phyloP scores from a whole-genome alignment of 2,113 vertebrate species.

The Notechis scutatus region DNA sequence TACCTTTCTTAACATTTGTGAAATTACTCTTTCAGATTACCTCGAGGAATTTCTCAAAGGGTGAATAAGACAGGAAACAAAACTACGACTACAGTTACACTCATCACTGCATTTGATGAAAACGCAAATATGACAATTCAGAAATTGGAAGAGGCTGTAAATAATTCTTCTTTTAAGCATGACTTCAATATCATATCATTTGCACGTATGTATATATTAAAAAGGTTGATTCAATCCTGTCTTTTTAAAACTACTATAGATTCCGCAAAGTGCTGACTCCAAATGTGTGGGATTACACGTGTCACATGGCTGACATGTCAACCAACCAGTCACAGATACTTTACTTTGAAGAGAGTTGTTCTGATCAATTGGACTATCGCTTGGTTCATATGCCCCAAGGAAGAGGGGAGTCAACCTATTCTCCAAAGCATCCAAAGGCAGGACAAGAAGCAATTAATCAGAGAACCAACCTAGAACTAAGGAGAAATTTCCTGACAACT shows the following conservation, averaged over 20 bases:
- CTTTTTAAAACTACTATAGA: not conserved
- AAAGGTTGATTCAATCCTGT: not conserved
- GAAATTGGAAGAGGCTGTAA: accelerated
- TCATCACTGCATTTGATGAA: not conserved
- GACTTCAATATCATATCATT: accelerated
- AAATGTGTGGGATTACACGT: not conserved
- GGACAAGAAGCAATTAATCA: not conserved
- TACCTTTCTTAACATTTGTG: not conserved
- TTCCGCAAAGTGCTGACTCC: not conserved
- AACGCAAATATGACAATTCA: accelerated
- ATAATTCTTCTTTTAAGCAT: accelerated
- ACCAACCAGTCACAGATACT: not conserved
- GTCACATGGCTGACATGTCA: not conserved
- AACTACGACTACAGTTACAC: accelerated
- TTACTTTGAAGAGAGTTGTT: not conserved
- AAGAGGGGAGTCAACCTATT: not conserved
- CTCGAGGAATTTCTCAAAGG: not conserved
- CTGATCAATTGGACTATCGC: not conserved
- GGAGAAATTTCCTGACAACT: not conserved
- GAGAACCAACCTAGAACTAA: not conserved
- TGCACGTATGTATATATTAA: not conserved
- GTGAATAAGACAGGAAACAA: accelerated
- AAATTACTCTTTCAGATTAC: constrained; percentile 27
- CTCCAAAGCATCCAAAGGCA: not conserved
- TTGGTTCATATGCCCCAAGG: not conserved